These are phyloP conservation scores for Laticauda laticaudata DNA, from an alignment of 2,113 vertebrate species.

Conservation along the genomic window DNA sequence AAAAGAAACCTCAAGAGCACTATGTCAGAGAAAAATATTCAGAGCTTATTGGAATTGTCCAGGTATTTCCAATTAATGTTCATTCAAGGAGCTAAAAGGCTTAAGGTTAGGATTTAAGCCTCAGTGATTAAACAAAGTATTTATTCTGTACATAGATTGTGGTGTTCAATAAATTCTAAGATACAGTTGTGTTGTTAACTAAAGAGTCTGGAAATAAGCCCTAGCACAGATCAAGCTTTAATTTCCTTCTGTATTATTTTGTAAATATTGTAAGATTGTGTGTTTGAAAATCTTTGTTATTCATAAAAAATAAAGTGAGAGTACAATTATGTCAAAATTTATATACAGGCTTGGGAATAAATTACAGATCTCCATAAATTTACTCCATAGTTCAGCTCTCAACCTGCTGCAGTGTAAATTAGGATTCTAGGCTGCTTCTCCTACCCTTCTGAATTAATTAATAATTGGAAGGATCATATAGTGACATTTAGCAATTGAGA, in stretches of 20 bases:
- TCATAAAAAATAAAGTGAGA: neutral
- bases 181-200: neutral
- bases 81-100: neutral
- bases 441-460: neutral
- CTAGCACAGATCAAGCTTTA: neutral
- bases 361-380: neutral
- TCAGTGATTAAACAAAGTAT: neutral
- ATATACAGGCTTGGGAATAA: neutral
- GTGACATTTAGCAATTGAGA: neutral
- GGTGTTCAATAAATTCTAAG: neutral
- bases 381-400: neutral
- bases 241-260: neutral
- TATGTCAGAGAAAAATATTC: neutral
- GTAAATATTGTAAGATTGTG: neutral
- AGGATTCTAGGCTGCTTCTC: neutral
- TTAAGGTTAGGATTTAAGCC: neutral
- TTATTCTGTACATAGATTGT: neutral
- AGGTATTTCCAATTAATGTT: neutral
- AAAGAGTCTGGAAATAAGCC: neutral
- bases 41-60: neutral
- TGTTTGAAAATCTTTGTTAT: neutral
- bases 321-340: neutral
- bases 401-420: neutral
- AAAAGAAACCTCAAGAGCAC: neutral
- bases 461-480: neutral